A percentile compares a stretch with the other conserved stretches of the same genome.
phyloP scores from a whole-genome alignment of 2,113 vertebrate genomes.

The Cheirogaleus medius region DNA sequence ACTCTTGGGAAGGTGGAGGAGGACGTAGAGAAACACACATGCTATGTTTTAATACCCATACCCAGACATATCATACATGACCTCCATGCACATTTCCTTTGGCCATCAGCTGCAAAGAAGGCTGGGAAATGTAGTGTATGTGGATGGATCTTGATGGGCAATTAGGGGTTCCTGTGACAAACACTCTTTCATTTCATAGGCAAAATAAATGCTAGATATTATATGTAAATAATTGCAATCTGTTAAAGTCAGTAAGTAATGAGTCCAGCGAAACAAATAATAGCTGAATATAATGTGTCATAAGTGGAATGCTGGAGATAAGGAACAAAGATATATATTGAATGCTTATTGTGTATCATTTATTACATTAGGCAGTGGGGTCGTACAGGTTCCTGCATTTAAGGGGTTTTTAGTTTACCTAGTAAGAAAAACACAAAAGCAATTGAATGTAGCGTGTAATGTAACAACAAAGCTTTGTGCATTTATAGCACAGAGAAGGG shows the following conservation, averaged over 20 bases:
- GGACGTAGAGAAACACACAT: not conserved
- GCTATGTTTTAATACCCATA: not conserved
- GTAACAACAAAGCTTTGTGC: not conserved
- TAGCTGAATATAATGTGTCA: not conserved
- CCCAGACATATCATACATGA: not conserved
- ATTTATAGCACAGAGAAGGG: not conserved
- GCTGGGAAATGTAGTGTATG: not conserved
- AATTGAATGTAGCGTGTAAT: not conserved
- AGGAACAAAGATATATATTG: not conserved
- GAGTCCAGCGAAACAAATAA: not conserved
- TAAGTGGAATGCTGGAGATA: not conserved
- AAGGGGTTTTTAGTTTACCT: not conserved
- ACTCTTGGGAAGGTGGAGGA: not conserved
- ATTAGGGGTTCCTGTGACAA: not conserved
- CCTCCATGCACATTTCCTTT: not conserved
- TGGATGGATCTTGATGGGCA: not conserved
- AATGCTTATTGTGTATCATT: not conserved
- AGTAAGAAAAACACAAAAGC: not conserved
- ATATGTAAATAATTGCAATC: not conserved
- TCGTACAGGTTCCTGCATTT: not conserved
- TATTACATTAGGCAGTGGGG: not conserved
- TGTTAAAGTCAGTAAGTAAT: not conserved
- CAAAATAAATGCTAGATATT: not conserved
- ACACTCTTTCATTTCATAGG: not conserved
- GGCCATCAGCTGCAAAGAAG: not conserved